Evolutionary conservation across 2,888 invertebrate genomes (phyloP).

Genomic region (Abrostola tripartita): DNA sequence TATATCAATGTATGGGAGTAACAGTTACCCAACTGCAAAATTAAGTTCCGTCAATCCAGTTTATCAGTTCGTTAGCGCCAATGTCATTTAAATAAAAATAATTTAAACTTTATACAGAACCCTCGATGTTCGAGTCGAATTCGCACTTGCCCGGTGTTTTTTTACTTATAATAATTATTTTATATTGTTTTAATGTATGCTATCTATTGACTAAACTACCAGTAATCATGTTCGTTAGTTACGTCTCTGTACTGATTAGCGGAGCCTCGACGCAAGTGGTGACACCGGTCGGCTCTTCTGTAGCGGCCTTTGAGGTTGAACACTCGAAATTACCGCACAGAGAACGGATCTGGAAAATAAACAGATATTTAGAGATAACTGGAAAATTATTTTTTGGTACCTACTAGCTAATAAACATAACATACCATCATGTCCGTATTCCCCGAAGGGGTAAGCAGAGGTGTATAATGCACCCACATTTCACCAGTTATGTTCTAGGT

Average conservation of each 20-base stretch:
- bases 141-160: too few species aligned
- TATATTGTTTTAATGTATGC: neutral
- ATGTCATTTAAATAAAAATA: too few species aligned
- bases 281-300: constrained; percentile 11
- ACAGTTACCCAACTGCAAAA: too few species aligned
- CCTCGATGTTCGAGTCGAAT: neutral
- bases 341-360: constrained; percentile 44
- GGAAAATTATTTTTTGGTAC: neutral
- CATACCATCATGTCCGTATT: too few species aligned
- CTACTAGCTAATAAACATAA: too few species aligned
- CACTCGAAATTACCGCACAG: constrained; percentile 60
- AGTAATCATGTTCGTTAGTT: constrained; percentile 27
- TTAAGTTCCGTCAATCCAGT: too few species aligned
- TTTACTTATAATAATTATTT: neutral
- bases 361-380: neutral
- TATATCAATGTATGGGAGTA: too few species aligned
- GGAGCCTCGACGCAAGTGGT: constrained; percentile 7
- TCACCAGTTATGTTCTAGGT: too few species aligned
- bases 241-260: constrained; percentile 43
- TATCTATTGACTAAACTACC: neutral
- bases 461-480: too few species aligned
- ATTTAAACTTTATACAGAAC: too few species aligned
- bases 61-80: too few species aligned
- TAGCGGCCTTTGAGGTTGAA: neutral
- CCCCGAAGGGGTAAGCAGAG: too few species aligned